A percentile compares a stretch with the other conserved stretches of the same genome.
Evolutionary conservation across 2,888 invertebrate genomes (phyloP).

Genomic region (Pammene fasciana): DNA sequence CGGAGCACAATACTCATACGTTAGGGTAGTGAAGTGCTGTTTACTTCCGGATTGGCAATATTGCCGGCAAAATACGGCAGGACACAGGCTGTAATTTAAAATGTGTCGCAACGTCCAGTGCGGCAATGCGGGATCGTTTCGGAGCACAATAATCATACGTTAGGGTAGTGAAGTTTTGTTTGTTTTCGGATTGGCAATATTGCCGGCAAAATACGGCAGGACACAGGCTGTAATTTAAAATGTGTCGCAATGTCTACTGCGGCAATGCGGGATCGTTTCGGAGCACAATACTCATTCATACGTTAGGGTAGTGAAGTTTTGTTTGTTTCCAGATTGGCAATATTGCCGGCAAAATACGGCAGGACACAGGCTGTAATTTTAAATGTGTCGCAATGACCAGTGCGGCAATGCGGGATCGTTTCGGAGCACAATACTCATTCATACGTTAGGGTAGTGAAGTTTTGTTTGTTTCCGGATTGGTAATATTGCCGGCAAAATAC

Average conservation of each 20-base stretch:
- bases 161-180: not conserved
- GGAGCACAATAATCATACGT: constrained; percentile 10
- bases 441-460: not conserved
- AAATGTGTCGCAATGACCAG: constrained; percentile 28
- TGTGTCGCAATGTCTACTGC: constrained; percentile 23
- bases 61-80: not conserved
- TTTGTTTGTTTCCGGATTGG: not conserved
- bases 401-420: constrained; percentile 19
- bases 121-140: constrained; percentile 19
- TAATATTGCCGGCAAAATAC: not conserved
- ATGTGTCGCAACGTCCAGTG: constrained; percentile 26
- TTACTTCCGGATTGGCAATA: not conserved
- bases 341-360: not conserved
- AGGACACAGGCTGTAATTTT: constrained; percentile 17
- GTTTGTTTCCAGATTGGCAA: not conserved
- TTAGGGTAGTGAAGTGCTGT: not conserved
- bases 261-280: constrained; percentile 20
- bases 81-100: constrained; percentile 20
- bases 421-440: constrained; percentile 12
- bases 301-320: not conserved
- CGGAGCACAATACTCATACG: constrained; percentile 11
- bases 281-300: constrained; percentile 10
- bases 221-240: constrained; percentile 20
- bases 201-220: not conserved
- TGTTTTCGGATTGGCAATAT: not conserved